These are phyloP conservation scores for Zonotrichia albicollis DNA, from an alignment of 2,797 vertebrate genomes.

Conservation along the genomic window DNA sequence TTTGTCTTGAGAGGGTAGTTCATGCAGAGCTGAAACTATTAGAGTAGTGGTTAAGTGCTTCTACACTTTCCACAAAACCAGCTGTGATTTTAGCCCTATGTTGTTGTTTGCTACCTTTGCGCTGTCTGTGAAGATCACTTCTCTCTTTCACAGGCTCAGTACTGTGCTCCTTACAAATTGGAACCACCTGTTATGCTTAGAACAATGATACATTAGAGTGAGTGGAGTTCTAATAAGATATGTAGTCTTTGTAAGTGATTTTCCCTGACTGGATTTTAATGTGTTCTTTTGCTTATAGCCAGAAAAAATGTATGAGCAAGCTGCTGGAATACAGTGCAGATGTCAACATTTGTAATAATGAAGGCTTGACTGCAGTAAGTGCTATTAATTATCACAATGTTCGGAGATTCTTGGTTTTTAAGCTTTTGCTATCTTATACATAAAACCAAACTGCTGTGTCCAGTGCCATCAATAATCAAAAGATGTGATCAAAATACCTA, in stretches of 20 bases:
- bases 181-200: not conserved
- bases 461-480: not conserved
- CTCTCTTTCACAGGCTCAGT: not conserved
- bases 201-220: not conserved
- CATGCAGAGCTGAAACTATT: not conserved
- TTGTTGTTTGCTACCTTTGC: not conserved
- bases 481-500: not conserved
- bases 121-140: not conserved
- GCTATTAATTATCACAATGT: not conserved
- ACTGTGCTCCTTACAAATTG: not conserved
- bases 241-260: not conserved
- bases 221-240: not conserved
- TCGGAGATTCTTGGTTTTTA: not conserved
- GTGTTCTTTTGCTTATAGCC: conserved; percentile 76
- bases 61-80: not conserved
- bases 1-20: not conserved
- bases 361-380: conserved; percentile 98
- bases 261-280: not conserved
- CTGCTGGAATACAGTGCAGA: conserved; percentile 94
- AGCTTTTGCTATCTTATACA: not conserved
- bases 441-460: not conserved
- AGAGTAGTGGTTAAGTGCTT: not conserved
- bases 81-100: not conserved
- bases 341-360: conserved; percentile 99
- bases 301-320: conserved; percentile 99